Evolutionary conservation across 2,113 vertebrate genomes (phyloP), one percentile per base, ranked within the genome.

Genomic region (Rattus rattus): DNA sequence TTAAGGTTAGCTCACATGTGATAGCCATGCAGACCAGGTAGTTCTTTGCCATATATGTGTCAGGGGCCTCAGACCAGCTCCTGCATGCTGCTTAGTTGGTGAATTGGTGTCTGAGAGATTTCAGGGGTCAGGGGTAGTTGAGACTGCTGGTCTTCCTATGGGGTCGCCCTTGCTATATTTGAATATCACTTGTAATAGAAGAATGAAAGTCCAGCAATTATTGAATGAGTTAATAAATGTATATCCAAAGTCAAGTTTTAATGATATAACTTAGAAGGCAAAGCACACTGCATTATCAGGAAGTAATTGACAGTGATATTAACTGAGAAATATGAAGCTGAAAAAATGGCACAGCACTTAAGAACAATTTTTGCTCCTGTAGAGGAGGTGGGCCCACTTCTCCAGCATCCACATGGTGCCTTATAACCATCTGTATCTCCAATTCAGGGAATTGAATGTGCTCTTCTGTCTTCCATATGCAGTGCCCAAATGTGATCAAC

Each of bases 171-270:
- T 76, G 73, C 12, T 26, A 94, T 94, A 95, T 92, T 96, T 61
- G 54, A 97, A 93, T 93, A 76, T 4, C 47, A 94, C 22, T 88
- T 92, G 61, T 9, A 97, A 87, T 88, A 24, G 79, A 90, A 94
- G 26, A 98, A 94, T 93, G 49, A 63, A 98, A 98, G 97, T 43
- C 22, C 28, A 94, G 94, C 86, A 95, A 80, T 94, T 86, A 97
- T 96, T 97, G 95, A 96, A 87, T 70, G 95, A 79, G 95, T 96
- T 94, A 72, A 88, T 91, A 98, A 88, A 56, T 77, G 94, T 79
- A 76, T 97, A 98, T 98, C 63, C 94, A 97, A 98, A 92, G 65
- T 97, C 56, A 95, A 95, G 85, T 97, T 97, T 98, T 88, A 97
- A 96, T 98, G 76, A 56, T 76, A 63, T 93, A 88, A 63, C 92